These are phyloP conservation scores for Labia minor DNA, from an alignment of 2,888 invertebrate genomes.

Conservation along the genomic window DNA sequence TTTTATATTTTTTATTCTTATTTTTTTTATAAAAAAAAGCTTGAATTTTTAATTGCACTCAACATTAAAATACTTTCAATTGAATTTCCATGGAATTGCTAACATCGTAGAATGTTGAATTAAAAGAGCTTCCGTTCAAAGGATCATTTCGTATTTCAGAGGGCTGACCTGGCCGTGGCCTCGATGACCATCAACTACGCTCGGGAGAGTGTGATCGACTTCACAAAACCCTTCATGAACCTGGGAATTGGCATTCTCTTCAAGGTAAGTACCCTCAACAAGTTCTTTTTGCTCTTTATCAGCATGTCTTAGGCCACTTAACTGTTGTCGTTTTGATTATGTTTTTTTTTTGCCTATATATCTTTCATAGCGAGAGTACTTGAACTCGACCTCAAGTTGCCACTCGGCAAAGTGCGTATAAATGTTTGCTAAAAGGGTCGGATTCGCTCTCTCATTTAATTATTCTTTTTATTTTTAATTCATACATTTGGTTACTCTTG, in stretches of 20 bases:
- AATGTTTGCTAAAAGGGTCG: no score
- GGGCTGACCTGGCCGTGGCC: slow-evolving; percentile 90
- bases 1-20: no score
- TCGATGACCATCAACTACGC: slow-evolving; percentile 98
- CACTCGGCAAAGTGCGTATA: no score
- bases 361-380: not conserved
- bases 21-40: no score
- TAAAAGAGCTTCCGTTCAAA: not conserved
- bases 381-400: not conserved
- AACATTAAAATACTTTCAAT: no score
- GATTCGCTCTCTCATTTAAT: no score
- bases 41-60: no score
- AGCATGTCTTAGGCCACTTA: not conserved
- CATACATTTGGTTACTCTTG: no score
- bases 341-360: not conserved
- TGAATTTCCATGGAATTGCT: no score
- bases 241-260: slow-evolving; percentile 92
- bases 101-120: no score
- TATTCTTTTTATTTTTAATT: no score
- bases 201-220: slow-evolving; percentile 88
- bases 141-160: slow-evolving; percentile 43
- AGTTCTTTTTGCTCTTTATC: no score
- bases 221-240: slow-evolving; percentile 97
- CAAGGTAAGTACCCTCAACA: slow-evolving; percentile 50
- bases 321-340: not conserved